A percentile compares a stretch with the other conserved stretches of the same genome.
These are phyloP conservation scores for Acleris emargana DNA, from an alignment of 2,888 invertebrate species.

Conservation along the genomic window DNA sequence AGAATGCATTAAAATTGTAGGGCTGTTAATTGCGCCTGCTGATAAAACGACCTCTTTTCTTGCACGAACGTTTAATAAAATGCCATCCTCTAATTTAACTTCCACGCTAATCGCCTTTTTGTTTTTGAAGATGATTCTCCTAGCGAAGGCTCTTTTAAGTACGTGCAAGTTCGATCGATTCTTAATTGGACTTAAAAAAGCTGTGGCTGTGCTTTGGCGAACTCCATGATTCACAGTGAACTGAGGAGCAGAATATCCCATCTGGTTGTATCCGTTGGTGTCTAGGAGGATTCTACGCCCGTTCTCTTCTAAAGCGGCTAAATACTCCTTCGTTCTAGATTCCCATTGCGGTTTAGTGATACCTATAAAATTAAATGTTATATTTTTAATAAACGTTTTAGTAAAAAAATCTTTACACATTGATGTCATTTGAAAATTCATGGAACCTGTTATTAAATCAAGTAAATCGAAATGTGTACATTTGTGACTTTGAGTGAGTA, in stretches of 20 bases:
- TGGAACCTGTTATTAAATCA: too few relatives aligned
- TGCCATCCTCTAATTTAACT: constrained; percentile 22
- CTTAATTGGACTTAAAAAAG: constrained; percentile 27
- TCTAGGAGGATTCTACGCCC: neutral
- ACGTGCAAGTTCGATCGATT: constrained; percentile 25
- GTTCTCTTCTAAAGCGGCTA: neutral
- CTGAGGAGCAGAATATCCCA: constrained; percentile 29
- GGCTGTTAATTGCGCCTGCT: constrained; percentile 30
- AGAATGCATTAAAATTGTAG: constrained; percentile 33
- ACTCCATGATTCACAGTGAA: constrained; percentile 21
- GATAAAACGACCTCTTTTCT: constrained; percentile 32
- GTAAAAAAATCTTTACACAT: too few relatives aligned
- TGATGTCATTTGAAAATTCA: too few relatives aligned
- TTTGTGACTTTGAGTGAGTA: too few relatives aligned
- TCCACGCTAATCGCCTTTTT: constrained; percentile 28
- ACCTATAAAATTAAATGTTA: neutral
- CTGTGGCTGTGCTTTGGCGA: constrained; percentile 31
- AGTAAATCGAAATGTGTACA: too few relatives aligned
- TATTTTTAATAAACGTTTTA: too few relatives aligned
- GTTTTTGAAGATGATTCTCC: constrained; percentile 25
- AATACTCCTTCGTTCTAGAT: neutral
- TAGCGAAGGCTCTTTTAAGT: constrained; percentile 15
- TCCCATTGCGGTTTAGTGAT: constrained; percentile 13
- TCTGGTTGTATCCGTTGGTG: constrained; percentile 29
- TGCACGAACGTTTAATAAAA: constrained; percentile 8